Evolutionary conservation across 2,888 invertebrate genomes (phyloP).

Genomic region (Augiades crinisus): DNA sequence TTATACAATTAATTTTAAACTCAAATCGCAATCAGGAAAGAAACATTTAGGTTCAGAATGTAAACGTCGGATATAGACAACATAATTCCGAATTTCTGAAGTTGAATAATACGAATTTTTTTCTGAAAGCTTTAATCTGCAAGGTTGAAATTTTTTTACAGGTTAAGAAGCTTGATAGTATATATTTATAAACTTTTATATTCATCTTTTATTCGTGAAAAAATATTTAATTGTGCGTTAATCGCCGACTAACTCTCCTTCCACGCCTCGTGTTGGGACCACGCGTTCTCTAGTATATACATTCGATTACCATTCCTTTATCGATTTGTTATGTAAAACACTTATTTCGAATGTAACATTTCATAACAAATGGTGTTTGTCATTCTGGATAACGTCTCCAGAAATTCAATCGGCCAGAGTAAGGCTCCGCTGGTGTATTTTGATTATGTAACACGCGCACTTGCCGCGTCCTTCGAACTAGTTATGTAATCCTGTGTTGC

Average conservation of each 20-base stretch:
- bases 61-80: no score
- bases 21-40: no score
- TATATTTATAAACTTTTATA: no score
- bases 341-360: conserved; percentile 42
- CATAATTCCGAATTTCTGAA: no score
- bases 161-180: no score
- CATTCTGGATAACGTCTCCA: conserved; percentile 40
- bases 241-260: background rate
- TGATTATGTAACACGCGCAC: conserved; percentile 49
- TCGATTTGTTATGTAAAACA: conserved; percentile 47
- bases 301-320: conserved; percentile 33
- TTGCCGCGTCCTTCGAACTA: conserved; percentile 46
- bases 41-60: no score
- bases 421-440: conserved; percentile 37
- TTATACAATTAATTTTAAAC: no score
- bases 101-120: no score
- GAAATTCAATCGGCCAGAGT: conserved; percentile 40
- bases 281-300: conserved; percentile 23
- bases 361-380: conserved; percentile 41
- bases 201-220: background rate
- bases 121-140: no score
- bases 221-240: background rate
- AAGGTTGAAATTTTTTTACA: no score
- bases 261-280: conserved; percentile 19
- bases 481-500: conserved; percentile 35